These are phyloP conservation scores for Conchocele bisecta DNA, from an alignment of 2,888 invertebrate species.

Conservation along the genomic window DNA sequence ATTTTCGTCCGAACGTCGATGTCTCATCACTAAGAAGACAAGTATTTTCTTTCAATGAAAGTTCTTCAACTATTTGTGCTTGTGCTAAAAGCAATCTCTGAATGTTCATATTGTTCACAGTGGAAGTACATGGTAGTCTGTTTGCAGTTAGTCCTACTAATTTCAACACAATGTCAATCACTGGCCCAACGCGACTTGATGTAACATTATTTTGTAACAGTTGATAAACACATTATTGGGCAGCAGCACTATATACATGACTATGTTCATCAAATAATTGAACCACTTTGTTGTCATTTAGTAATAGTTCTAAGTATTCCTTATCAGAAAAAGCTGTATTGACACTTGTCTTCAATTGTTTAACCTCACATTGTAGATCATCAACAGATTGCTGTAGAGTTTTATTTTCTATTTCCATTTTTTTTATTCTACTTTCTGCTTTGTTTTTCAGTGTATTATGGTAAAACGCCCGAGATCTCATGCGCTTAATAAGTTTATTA, in stretches of 20 bases:
- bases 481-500: no score
- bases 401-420: no score
- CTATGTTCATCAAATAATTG: not conserved
- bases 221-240: slow-evolving; percentile 40
- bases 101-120: slow-evolving; percentile 46
- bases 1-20: slow-evolving; percentile 43
- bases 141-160: slow-evolving; percentile 34
- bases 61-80: slow-evolving; percentile 42
- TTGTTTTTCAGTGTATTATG: no score
- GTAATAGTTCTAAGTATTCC: not conserved
- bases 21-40: slow-evolving; percentile 53
- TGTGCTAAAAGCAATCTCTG: slow-evolving; percentile 43
- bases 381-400: no score
- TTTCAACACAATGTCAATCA: slow-evolving; percentile 37
- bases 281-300: slow-evolving; percentile 4
- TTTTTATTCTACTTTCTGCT: no score
- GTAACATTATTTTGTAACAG: slow-evolving; percentile 40
- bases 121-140: slow-evolving; percentile 36
- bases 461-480: no score
- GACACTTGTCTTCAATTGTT: no score
- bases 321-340: no score
- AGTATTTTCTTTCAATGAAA: slow-evolving; percentile 28
- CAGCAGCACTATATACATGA: slow-evolving; percentile 26
- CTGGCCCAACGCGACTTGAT: slow-evolving; percentile 26
- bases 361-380: no score